Evolutionary conservation across 2,113 vertebrate species (phyloP).

Genomic region (Lichenostomus cassidix): DNA sequence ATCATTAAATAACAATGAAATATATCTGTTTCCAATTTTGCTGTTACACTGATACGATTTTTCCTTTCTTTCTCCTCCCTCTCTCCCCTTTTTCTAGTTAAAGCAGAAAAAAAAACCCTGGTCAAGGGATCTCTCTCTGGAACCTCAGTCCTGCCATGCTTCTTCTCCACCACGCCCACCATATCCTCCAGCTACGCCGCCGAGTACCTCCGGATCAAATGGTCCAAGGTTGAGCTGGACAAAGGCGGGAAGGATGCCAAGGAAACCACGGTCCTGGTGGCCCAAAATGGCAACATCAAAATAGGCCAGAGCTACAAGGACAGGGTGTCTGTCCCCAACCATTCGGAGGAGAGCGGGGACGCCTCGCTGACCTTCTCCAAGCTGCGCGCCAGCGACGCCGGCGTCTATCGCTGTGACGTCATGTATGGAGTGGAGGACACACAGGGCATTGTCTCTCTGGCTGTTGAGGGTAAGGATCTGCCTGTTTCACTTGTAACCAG

Average conservation of each 20-base stretch:
- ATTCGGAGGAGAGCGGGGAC: constrained; percentile 86
- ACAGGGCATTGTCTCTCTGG: constrained; percentile 81
- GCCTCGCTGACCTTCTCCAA: constrained; percentile 90
- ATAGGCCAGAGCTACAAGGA: constrained; percentile 85
- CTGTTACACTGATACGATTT: neutral
- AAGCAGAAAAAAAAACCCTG: constrained; percentile 70
- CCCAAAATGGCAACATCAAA: constrained; percentile 91
- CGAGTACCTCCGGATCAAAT: constrained; percentile 92
- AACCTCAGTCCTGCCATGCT: constrained; percentile 89
- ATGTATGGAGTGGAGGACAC: constrained; percentile 94
- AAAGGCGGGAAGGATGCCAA: constrained; percentile 77
- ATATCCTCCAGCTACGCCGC: constrained; percentile 74
- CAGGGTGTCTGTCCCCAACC: constrained; percentile 87
- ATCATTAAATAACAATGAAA: neutral
- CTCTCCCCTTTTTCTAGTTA: constrained; percentile 42
- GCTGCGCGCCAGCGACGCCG: constrained; percentile 89
- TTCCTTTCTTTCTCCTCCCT: neutral
- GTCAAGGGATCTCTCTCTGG: constrained; percentile 87
- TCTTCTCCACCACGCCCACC: constrained; percentile 87
- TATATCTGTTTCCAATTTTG: neutral
- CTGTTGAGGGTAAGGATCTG: constrained; percentile 84
- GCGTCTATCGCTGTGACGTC: constrained; percentile 93
- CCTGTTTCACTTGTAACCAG: neutral
- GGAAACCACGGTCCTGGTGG: constrained; percentile 89
- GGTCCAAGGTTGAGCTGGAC: constrained; percentile 88